phyloP scores from a whole-genome alignment of 2,797 vertebrate species.

The Thamnophis elegans region DNA sequence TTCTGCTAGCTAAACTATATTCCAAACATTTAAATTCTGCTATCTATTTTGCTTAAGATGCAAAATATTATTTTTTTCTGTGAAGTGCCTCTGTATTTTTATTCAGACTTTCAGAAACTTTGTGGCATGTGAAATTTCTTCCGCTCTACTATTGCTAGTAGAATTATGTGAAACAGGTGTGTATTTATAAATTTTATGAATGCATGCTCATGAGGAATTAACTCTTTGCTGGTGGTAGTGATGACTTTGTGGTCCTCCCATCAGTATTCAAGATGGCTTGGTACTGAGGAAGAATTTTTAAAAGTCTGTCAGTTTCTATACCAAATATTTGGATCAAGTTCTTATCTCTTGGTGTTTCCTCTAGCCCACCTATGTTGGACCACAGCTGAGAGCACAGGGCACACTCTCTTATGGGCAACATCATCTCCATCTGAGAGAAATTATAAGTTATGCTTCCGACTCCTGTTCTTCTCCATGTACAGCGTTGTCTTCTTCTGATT shows the following conservation, averaged over 20 bases:
- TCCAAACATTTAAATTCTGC: constrained; percentile 26
- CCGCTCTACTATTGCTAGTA: neutral
- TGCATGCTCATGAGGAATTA: neutral
- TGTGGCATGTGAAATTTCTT: neutral
- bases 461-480: constrained; percentile 76
- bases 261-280: neutral
- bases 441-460: constrained; percentile 84
- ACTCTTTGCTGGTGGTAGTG: constrained; percentile 2
- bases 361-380: neutral
- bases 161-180: neutral
- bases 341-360: neutral
- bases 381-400: neutral
- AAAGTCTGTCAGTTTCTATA: constrained; percentile 37
- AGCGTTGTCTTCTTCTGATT: constrained; percentile 74
- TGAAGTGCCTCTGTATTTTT: neutral
- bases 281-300: neutral
- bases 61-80: neutral
- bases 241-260: neutral
- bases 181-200: neutral
- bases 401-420: neutral
- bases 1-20: constrained; percentile 45
- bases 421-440: neutral
- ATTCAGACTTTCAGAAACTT: neutral
- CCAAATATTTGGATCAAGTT: constrained; percentile 11
- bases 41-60: constrained; percentile 34